Evolutionary conservation across 2,888 invertebrate genomes (phyloP), one percentile per base, ranked within the genome.

Genomic region (Dicyrtoma fusca): DNA sequence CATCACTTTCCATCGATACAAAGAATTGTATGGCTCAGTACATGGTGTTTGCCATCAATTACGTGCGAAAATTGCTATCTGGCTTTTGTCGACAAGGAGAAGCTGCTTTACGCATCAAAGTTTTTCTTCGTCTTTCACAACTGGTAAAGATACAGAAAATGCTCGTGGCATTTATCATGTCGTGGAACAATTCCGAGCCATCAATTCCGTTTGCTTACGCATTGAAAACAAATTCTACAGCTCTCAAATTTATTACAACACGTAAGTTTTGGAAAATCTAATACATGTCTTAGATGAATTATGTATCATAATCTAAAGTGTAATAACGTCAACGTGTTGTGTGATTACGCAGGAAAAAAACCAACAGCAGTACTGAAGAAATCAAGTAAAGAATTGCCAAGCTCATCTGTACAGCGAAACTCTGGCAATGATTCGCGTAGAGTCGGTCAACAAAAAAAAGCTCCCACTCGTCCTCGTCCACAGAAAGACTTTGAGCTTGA

Each of bases 181-280:
- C 14, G 1, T 65, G 49, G 55, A 26, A 45, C 19, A 59, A 55
- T 59, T 10, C 14, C 11, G 44, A 26, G 14, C 47, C 57, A 0
- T 23, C 65, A 19, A 21, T 71, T 13, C 71, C 71, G 14, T 65
- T 65, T 47, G 65, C 71, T 21, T 71, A 71, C 19, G 64, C 65
- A 4, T 23, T 71, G 23, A 65, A 71, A 34, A 65, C 47, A n/a
- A 25, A 26, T 21, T 5, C 10, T 14, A 23, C n/a, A 25, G 47
- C 59, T 17, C 4, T 34, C 34, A 34, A 34, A 3, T 34, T 34
- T 34, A 8, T 34, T n/a, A n/a, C n/a, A n/a, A n/a, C n/a, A n/a
- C n/a, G n/a, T n/a, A n/a, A n/a, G n/a, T n/a, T n/a, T n/a, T n/a
- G n/a, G n/a, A n/a, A n/a, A n/a, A n/a, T n/a, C n/a, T n/a, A n/a